Evolutionary conservation across 2,888 invertebrate species (phyloP), one percentile per base, ranked within the genome.

Genomic region (Therioaphis trifolii): DNA sequence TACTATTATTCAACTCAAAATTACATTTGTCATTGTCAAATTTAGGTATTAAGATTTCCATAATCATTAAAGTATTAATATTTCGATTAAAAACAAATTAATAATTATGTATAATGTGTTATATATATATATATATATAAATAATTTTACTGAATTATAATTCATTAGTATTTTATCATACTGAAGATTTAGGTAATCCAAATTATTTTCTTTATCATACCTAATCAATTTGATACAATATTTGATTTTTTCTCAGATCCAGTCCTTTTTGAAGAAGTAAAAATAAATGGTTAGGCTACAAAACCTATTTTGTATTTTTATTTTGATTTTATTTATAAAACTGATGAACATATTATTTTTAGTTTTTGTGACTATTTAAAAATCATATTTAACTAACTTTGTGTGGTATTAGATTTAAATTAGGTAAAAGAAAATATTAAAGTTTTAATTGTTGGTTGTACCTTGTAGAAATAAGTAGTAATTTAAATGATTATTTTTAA

Each of bases 401-500:
- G 78, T 78, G 68, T 78, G 78, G 43, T n/a, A 55, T 68, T 78
- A 78, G 78, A 24, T 68, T 24, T 69, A 40, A 55, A 40, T 69
- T 55, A 78, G 35, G 68, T 52, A 55, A 49, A 77, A 78, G 29
- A 68, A 68, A 68, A 52, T 29, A 49, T 78, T 24, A 55, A 35
- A 21, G 7, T 78, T 43, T 76, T 68, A 68, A 52, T 78, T 40
- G 21, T 69, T 55, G 52, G 40, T 78, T 68, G 40, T 78, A 55
- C 40, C 68, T 18, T 24, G 78, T 78, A 78, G 78, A 78, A 68
- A 68, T 77, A 78, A 68, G 18, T 78, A 78, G 68, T 55, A 55
- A 68, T 68, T 21, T 24, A 40, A 68, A 40, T 52, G 35, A 77
- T 40, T 63, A 27, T 61, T 63, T 27, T 76, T 46, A 77, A 66